These are phyloP conservation scores for Gobius niger DNA, from an alignment of 2,113 vertebrate genomes.

Conservation along the genomic window DNA sequence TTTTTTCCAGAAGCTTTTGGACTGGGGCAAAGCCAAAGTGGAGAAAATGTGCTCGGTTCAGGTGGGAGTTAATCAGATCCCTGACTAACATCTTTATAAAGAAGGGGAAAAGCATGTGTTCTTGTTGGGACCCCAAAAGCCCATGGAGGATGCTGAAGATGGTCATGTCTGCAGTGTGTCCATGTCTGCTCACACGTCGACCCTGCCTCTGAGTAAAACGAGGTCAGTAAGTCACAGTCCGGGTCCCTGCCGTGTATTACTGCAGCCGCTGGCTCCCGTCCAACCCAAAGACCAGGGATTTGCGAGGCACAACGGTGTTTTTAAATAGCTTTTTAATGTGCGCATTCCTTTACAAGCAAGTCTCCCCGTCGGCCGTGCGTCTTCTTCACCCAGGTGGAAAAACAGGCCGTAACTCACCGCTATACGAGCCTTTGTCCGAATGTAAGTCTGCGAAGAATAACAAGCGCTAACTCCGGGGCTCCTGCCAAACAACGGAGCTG, in stretches of 20 bases:
- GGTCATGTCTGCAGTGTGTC: no score
- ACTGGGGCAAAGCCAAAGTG: no score
- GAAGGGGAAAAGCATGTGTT: no score
- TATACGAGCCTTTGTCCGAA: constrained; percentile 50
- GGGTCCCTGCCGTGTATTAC: constrained; percentile 9
- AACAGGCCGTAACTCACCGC: constrained; percentile 58
- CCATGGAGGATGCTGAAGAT: no score
- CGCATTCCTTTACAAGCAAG: constrained; percentile 38
- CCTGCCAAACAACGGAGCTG: constrained; percentile 49
- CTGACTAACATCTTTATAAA: no score
- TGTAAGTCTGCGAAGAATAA: constrained; percentile 51
- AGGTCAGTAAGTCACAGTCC: constrained; percentile 24
- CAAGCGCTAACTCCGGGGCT: constrained; percentile 45
- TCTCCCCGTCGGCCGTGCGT: constrained; percentile 27
- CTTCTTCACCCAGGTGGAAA: constrained; percentile 53
- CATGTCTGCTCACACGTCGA: not conserved
- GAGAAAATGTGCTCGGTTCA: no score
- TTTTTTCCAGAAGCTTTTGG: no score
- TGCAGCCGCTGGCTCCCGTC: constrained; percentile 22
- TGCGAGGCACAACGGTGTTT: constrained; percentile 21
- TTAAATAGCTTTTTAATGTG: constrained; percentile 24
- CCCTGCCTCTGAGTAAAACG: constrained; percentile 29
- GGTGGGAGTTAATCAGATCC: no score
- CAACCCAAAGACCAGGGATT: constrained; percentile 24
- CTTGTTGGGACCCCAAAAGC: no score